phyloP scores from a whole-genome alignment of 2,113 vertebrate genomes.

The Porphyrio hochstetteri region DNA sequence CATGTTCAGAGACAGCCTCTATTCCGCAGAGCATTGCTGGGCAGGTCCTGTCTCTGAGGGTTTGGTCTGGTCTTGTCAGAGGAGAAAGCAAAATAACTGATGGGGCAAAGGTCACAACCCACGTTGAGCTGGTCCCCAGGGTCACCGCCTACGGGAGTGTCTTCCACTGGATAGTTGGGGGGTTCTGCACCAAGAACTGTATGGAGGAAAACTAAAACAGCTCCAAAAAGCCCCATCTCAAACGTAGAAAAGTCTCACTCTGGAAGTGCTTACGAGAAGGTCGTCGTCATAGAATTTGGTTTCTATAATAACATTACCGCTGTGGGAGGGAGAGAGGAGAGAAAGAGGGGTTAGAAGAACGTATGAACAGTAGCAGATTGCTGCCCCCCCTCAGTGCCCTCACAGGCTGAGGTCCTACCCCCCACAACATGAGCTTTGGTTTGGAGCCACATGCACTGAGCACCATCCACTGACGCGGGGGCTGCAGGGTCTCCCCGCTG shows the following conservation, averaged over 20 bases:
- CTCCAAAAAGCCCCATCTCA: slow-evolving; percentile 79
- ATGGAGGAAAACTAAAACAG: slow-evolving; percentile 68
- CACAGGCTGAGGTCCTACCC: background rate
- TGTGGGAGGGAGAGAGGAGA: slow-evolving; percentile 66
- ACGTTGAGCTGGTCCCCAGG: slow-evolving; percentile 69
- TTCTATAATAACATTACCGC: slow-evolving; percentile 99
- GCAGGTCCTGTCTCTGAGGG: slow-evolving; percentile 28
- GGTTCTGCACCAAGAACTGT: slow-evolving; percentile 68
- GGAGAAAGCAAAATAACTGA: slow-evolving; percentile 57
- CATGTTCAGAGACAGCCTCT: slow-evolving; percentile 14
- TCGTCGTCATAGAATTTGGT: slow-evolving; percentile 98
- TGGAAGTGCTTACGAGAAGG: slow-evolving; percentile 98
- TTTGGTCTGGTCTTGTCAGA: slow-evolving; percentile 55
- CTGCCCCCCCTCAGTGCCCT: background rate
- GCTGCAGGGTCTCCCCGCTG: background rate
- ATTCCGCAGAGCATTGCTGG: background rate
- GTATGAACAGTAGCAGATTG: background rate
- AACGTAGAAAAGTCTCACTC: slow-evolving; percentile 98
- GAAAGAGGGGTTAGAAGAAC: background rate
- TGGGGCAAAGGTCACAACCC: slow-evolving; percentile 61
- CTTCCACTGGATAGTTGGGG: slow-evolving; percentile 63
- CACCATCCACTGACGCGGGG: background rate
- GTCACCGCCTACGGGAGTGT: slow-evolving; percentile 58
- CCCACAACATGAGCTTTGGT: accelerated
- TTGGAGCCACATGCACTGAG: background rate